phyloP scores from a whole-genome alignment of 2,113 vertebrate species.

The Prunella fulvescens region DNA sequence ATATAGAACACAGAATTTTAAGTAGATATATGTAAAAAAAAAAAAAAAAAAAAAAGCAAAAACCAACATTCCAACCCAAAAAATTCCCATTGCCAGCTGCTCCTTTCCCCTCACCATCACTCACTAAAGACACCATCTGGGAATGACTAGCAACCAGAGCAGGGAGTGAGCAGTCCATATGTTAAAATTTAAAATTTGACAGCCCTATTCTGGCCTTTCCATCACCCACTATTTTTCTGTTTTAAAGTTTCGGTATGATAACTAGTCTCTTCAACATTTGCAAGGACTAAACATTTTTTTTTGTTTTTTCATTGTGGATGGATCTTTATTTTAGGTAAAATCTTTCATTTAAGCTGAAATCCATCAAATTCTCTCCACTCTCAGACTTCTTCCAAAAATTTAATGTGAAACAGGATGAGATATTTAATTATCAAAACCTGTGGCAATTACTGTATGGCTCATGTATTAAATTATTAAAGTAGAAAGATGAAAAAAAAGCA shows the following conservation, averaged over 20 bases:
- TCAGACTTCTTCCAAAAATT: background rate
- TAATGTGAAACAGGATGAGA: background rate
- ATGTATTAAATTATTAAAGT: background rate
- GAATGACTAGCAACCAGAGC: conserved; percentile 60
- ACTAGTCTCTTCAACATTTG: background rate
- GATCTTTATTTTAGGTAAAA: background rate
- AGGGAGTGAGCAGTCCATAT: conserved; percentile 66
- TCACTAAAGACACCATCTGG: conserved; percentile 64
- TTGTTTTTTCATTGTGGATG: background rate
- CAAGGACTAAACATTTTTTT: background rate
- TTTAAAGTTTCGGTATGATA: background rate
- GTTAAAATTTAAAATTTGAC: conserved; percentile 62
- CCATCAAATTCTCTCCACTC: background rate
- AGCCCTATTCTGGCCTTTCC: conserved; percentile 41
- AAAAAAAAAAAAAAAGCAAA: background rate
- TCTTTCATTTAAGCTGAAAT: background rate
- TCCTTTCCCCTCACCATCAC: conserved; percentile 55
- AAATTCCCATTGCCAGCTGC: conserved; percentile 45
- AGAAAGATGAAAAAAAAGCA: background rate
- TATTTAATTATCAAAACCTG: background rate
- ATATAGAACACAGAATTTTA: background rate
- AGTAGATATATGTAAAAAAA: background rate
- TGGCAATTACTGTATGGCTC: background rate
- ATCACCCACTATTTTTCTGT: conserved; percentile 17
- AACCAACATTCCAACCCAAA: background rate